A percentile compares a stretch with the other conserved stretches of the same genome.
Evolutionary conservation across 2,888 invertebrate genomes (phyloP).

Genomic region (Meandrusa payeni): DNA sequence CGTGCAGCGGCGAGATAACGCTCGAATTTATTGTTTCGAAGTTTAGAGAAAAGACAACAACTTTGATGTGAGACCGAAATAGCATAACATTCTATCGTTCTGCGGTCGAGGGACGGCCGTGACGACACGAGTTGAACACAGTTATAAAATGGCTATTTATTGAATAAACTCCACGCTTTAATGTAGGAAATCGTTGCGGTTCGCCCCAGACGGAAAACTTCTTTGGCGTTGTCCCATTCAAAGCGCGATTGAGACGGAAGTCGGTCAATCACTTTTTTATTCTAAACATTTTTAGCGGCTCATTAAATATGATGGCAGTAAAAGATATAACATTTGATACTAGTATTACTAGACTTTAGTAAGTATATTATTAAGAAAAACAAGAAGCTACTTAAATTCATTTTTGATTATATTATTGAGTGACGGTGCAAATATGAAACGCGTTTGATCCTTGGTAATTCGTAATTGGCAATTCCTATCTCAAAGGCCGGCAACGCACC

Average conservation of each 20-base stretch:
- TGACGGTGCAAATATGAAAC: too few species aligned
- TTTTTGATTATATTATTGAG: too few species aligned
- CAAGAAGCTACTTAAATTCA: too few species aligned
- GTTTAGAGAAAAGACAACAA: slow-evolving; percentile 30
- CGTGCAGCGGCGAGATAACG: slow-evolving; percentile 28
- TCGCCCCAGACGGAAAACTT: background rate
- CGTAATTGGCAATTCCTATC: too few species aligned
- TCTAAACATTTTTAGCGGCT: too few species aligned
- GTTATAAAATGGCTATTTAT: slow-evolving; percentile 18
- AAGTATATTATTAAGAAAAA: too few species aligned
- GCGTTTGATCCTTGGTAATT: too few species aligned
- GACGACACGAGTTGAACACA: slow-evolving; percentile 1
- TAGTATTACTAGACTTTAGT: too few species aligned
- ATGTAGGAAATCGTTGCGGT: slow-evolving; percentile 13
- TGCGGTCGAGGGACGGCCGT: slow-evolving; percentile 24
- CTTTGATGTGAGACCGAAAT: slow-evolving; percentile 39
- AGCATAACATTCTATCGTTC: slow-evolving; percentile 31
- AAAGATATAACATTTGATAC: too few species aligned
- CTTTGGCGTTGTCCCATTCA: background rate
- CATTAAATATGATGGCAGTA: too few species aligned
- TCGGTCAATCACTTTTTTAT: background rate
- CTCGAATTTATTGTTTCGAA: slow-evolving; percentile 34
- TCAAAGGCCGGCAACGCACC: too few species aligned
- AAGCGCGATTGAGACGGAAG: slow-evolving; percentile 2
- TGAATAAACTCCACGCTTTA: slow-evolving; percentile 5